Conservation (phyloP, 2,113 vertebrate genomes). For the Engystomops pustulosus region DNA sequence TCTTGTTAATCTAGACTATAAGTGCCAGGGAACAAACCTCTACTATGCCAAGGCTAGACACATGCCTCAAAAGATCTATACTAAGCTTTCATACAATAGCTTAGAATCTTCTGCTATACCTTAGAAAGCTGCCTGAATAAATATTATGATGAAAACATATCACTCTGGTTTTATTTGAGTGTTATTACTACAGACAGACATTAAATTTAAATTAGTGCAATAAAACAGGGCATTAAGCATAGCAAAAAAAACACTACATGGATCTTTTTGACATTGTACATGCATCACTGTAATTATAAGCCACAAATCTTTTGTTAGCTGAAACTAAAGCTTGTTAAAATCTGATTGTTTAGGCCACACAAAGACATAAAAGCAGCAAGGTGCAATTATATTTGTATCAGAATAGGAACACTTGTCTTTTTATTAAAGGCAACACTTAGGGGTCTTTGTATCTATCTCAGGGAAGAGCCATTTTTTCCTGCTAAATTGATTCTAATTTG, state of each 20-base stretch:
- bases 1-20: background rate
- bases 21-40: background rate
- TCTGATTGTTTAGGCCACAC: slow-evolving; percentile 59
- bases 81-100: slow-evolving; percentile 25
- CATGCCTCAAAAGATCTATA: slow-evolving; percentile 28
- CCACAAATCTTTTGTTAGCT: slow-evolving; percentile 72
- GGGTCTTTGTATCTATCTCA: slow-evolving; percentile 51
- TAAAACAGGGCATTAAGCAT: slow-evolving; percentile 81
- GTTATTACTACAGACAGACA: slow-evolving; percentile 80
- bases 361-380: slow-evolving; percentile 58
- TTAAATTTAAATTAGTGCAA: slow-evolving; percentile 84
- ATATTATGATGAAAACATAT: slow-evolving; percentile 79
- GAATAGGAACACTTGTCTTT: slow-evolving; percentile 56
- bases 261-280: slow-evolving; percentile 73
- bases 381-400: slow-evolving; percentile 55
- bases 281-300: slow-evolving; percentile 78
- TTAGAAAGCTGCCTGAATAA: slow-evolving; percentile 77
- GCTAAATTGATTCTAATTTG: slow-evolving; percentile 49
- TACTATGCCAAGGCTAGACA: background rate
- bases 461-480: background rate
- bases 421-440: slow-evolving; percentile 59
- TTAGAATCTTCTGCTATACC: slow-evolving; percentile 37
- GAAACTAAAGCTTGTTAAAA: slow-evolving; percentile 56
- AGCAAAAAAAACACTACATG: slow-evolving; percentile 78
- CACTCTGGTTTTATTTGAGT: slow-evolving; percentile 78